phyloP scores from a whole-genome alignment of 2,888 invertebrate genomes.

The Drosophila gaucha region DNA sequence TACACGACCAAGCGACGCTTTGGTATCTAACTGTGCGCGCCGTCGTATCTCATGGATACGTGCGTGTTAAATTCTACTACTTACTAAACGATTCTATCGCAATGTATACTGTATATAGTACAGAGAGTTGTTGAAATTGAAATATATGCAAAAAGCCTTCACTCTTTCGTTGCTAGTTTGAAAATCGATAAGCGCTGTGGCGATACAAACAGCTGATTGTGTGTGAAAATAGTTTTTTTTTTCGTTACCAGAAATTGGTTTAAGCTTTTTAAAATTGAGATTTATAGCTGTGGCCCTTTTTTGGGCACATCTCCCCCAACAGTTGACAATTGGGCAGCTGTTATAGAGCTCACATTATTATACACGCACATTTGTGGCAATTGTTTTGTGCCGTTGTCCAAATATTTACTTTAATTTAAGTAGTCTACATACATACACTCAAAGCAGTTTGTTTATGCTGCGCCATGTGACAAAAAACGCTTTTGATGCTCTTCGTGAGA shows the following conservation, averaged over 20 bases:
- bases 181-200: slow-evolving; percentile 66
- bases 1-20: slow-evolving; percentile 22
- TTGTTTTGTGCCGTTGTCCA: slow-evolving; percentile 41
- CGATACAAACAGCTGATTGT: slow-evolving; percentile 60
- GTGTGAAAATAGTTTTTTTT: slow-evolving; percentile 26
- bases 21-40: slow-evolving; percentile 32
- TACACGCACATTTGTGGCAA: slow-evolving; percentile 38
- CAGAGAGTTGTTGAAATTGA: slow-evolving; percentile 34
- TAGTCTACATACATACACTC: neutral
- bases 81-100: slow-evolving; percentile 31
- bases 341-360: slow-evolving; percentile 15
- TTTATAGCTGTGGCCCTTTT: slow-evolving; percentile 48
- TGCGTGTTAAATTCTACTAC: slow-evolving; percentile 41
- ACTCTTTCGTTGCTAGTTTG: slow-evolving; percentile 21
- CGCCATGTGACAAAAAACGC: neutral
- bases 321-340: slow-evolving; percentile 42
- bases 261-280: slow-evolving; percentile 51
- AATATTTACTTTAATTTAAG: slow-evolving; percentile 59
- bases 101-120: slow-evolving; percentile 23
- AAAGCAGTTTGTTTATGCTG: slow-evolving; percentile 4
- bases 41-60: slow-evolving; percentile 67
- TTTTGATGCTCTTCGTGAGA: slow-evolving; percentile 8
- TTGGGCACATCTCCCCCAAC: neutral
- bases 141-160: slow-evolving; percentile 46
- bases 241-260: slow-evolving; percentile 21